phyloP scores from a whole-genome alignment of 1,140 invertebrate species.

The Musca vetustissima region DNA sequence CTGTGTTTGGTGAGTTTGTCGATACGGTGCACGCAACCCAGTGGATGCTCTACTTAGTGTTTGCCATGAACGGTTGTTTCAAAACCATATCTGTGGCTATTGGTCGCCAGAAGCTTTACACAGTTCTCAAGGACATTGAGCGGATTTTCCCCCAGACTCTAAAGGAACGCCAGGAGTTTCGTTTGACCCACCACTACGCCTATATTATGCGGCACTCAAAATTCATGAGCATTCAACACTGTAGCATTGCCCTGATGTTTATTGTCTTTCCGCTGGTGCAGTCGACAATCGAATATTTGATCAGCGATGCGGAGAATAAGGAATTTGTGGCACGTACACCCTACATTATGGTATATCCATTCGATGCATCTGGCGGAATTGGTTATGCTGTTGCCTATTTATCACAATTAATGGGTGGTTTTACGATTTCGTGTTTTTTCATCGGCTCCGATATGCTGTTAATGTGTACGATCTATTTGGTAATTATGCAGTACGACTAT shows the following conservation, averaged over 20 bases:
- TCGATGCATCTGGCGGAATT: neutral
- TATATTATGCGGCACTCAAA: neutral
- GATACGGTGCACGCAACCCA: neutral
- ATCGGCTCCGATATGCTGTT: constrained; percentile 2
- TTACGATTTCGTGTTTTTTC: neutral
- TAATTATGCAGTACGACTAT: neutral
- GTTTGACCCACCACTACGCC: neutral
- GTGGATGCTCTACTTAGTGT: neutral
- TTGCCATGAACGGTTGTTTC: neutral
- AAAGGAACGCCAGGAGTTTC: neutral
- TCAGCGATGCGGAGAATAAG: neutral
- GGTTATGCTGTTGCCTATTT: neutral
- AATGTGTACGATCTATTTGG: neutral
- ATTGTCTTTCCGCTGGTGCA: constrained; percentile 2
- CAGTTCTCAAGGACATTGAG: neutral
- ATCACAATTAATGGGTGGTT: constrained; percentile 6
- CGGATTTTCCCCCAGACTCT: neutral
- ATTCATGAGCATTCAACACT: neutral
- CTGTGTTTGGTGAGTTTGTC: neutral
- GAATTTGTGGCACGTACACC: neutral
- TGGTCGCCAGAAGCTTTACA: neutral
- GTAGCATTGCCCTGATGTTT: constrained; percentile 4
- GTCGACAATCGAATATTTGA: constrained; percentile 12
- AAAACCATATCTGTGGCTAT: neutral
- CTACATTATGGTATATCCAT: constrained; percentile 4